Percentiles rank a stretch among this genome's conserved stretches.
These are phyloP conservation scores for Odocoileus virginianus DNA, from an alignment of 2,113 vertebrate species.

Conservation along the genomic window DNA sequence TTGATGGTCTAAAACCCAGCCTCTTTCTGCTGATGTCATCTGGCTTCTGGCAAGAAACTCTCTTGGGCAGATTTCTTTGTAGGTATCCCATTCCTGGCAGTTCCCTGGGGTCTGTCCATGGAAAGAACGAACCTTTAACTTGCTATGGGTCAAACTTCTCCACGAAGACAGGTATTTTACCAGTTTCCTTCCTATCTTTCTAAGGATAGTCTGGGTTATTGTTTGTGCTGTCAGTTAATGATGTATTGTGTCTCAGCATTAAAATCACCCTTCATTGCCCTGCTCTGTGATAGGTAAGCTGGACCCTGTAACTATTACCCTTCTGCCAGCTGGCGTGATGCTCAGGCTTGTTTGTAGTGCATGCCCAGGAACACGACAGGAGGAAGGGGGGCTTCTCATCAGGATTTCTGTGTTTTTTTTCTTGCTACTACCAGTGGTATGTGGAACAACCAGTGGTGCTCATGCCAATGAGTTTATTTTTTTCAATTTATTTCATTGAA, in stretches of 20 bases:
- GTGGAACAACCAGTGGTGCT: background rate
- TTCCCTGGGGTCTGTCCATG: background rate
- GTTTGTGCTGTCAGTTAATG: background rate
- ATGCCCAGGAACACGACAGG: background rate
- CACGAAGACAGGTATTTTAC: background rate
- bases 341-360: background rate
- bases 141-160: background rate
- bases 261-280: background rate
- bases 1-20: background rate
- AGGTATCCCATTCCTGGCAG: background rate
- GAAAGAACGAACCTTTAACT: rapidly evolving
- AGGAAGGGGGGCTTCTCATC: background rate
- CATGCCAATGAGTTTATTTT: background rate
- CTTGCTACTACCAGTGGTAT: background rate
- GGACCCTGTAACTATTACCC: background rate
- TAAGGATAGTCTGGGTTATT: background rate
- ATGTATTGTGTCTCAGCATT: background rate
- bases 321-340: background rate
- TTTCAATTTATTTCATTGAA: background rate
- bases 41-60: background rate
- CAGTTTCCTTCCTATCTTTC: background rate
- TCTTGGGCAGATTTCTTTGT: background rate
- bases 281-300: background rate
- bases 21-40: background rate
- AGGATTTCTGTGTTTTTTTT: too few species aligned